Percentiles rank a stretch among this genome's conserved stretches.
These are phyloP conservation scores for Steromphala cineraria DNA, from an alignment of 2,888 invertebrate species.

Conservation along the genomic window DNA sequence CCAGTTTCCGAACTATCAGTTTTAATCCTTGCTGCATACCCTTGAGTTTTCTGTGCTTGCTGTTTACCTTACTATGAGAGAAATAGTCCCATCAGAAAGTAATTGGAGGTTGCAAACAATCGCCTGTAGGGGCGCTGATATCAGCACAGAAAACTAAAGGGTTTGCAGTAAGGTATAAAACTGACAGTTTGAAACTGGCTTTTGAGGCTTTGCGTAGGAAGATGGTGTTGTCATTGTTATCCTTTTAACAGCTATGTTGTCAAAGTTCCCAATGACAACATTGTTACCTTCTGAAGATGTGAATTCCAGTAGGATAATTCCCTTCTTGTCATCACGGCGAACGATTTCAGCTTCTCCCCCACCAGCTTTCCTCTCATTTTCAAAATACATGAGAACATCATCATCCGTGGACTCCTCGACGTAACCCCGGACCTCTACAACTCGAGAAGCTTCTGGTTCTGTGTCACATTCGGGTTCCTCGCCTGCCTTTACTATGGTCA, in stretches of 20 bases:
- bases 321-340: not conserved
- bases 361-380: constrained; percentile 26
- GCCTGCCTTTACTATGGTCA: not conserved
- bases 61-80: too few relatives aligned
- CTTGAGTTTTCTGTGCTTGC: too few relatives aligned
- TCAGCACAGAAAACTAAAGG: too few relatives aligned
- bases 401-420: not conserved
- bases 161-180: too few relatives aligned
- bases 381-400: constrained; percentile 12
- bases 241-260: constrained; percentile 23
- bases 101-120: too few relatives aligned
- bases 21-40: too few relatives aligned
- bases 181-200: too few relatives aligned
- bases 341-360: not conserved
- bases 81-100: too few relatives aligned
- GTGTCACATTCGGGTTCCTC: not conserved
- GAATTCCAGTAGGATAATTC: not conserved
- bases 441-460: not conserved
- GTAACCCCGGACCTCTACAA: not conserved
- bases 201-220: too few relatives aligned
- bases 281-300: not conserved
- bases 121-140: too few relatives aligned
- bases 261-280: not conserved
- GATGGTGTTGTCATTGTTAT: too few relatives aligned
- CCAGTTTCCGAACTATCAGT: too few relatives aligned